phyloP scores from a whole-genome alignment of 2,888 invertebrate species.

The Acleris literana region DNA sequence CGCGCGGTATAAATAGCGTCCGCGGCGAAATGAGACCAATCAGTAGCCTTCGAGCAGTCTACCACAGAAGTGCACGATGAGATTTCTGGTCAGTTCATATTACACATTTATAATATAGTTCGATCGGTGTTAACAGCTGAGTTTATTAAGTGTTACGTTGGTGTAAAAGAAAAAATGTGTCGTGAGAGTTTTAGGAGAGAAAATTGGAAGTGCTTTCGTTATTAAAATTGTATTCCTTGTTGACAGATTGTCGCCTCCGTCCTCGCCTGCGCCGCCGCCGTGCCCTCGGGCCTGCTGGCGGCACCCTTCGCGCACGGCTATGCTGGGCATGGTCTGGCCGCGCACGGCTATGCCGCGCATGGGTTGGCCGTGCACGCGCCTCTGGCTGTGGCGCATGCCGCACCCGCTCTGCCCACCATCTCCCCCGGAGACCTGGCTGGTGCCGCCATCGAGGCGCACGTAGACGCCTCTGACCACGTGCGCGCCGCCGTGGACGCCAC shows the following conservation, averaged over 20 bases:
- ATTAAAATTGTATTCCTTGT: constrained; percentile 22
- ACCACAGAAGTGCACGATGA: constrained; percentile 60
- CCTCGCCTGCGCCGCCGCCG: constrained; percentile 65
- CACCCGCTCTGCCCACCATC: constrained; percentile 69
- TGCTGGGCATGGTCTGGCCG: constrained; percentile 32
- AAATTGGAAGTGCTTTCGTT: constrained; percentile 9
- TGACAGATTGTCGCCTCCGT: constrained; percentile 64
- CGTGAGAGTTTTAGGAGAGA: constrained; percentile 3
- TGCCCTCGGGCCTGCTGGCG: constrained; percentile 56
- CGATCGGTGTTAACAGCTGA: constrained; percentile 1
- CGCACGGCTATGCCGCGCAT: constrained; percentile 42
- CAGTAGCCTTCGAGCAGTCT: constrained; percentile 70
- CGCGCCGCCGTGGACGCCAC: constrained; percentile 73
- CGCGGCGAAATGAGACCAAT: constrained; percentile 54
- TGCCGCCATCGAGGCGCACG: constrained; percentile 77
- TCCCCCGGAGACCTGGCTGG: constrained; percentile 74
- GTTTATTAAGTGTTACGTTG: constrained; percentile 9
- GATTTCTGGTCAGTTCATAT: constrained; percentile 72
- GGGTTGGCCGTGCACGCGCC: constrained; percentile 43
- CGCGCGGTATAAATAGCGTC: constrained; percentile 66
- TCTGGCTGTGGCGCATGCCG: constrained; percentile 55
- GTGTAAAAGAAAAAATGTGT: constrained; percentile 9
- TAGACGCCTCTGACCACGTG: constrained; percentile 74
- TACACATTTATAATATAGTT: constrained; percentile 3
- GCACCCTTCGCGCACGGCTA: constrained; percentile 37